Conservation (phyloP, 64 coral and sea anemone genomes). For the Pocillopora verrucosa region DNA sequence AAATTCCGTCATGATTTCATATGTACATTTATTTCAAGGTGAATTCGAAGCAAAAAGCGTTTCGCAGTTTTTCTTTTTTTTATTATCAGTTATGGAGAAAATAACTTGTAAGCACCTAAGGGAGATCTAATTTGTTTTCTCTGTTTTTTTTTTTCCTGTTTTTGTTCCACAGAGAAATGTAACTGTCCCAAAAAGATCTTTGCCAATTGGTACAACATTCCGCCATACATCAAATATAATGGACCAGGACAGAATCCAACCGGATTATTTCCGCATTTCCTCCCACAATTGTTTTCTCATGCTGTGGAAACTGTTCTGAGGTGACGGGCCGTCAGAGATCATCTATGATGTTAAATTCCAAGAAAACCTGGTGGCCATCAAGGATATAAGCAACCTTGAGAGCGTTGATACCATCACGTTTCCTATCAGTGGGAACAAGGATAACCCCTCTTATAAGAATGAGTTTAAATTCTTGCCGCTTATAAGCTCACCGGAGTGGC, state of each 20-base stretch:
- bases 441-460: conserved; percentile 64
- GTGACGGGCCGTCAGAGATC: conserved; percentile 41
- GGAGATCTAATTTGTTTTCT: too few relatives aligned
- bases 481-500: conserved; percentile 79
- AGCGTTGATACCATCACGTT: conserved; percentile 67
- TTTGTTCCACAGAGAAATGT: conserved; percentile 78
- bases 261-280: conserved; percentile 67
- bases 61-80: too few relatives aligned
- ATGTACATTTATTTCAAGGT: too few relatives aligned
- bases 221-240: conserved; percentile 62
- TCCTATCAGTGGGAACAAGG: conserved; percentile 80
- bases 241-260: neutral
- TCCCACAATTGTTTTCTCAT: conserved; percentile 56
- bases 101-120: too few relatives aligned
- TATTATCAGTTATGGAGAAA: too few relatives aligned
- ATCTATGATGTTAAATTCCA: conserved; percentile 18
- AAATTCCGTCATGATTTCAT: too few relatives aligned
- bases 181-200: conserved; percentile 71
- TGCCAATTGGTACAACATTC: conserved; percentile 83
- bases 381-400: conserved; percentile 17
- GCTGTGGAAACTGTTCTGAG: conserved; percentile 88
- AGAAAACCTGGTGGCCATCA: conserved; percentile 33
- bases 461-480: conserved; percentile 75
- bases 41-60: too few relatives aligned
- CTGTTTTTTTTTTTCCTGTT: neutral